phyloP scores from a whole-genome alignment of 1,140 invertebrate species.

The Aphelenchoides avenae region DNA sequence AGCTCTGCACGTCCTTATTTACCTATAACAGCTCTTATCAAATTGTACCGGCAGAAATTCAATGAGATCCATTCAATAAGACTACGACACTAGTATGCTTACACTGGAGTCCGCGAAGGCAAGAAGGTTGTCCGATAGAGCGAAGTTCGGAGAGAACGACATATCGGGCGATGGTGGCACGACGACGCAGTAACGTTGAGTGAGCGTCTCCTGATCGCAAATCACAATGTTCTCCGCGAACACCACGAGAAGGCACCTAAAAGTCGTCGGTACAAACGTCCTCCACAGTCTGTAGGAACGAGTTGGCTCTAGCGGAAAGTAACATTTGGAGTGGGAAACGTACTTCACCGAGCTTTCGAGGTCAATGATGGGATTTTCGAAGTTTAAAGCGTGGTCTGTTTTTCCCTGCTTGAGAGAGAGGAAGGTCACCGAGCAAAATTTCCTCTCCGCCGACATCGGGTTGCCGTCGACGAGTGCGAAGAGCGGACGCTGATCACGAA shows the following conservation, averaged over 20 bases:
- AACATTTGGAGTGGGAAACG: conserved; percentile 18
- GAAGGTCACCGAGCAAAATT: conserved; percentile 81
- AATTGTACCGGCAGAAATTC: background rate
- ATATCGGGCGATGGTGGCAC: conserved; percentile 62
- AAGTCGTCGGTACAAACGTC: background rate
- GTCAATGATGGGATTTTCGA: conserved; percentile 81
- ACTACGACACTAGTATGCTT: conserved; percentile 3
- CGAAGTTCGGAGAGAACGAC: conserved; percentile 72
- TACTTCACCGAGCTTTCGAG: conserved; percentile 71
- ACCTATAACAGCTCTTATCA: conserved; percentile 64
- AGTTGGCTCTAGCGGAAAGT: conserved; percentile 7
- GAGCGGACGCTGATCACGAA: conserved; percentile 34
- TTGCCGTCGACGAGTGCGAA: conserved; percentile 51
- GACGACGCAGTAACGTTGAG: conserved; percentile 78
- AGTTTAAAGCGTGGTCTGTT: conserved; percentile 77
- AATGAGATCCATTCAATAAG: background rate
- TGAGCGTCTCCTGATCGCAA: conserved; percentile 80
- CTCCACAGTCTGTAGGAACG: background rate
- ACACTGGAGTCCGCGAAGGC: conserved; percentile 74
- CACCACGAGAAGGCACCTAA: conserved; percentile 71
- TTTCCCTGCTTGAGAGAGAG: conserved; percentile 82
- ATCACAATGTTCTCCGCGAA: conserved; percentile 84
- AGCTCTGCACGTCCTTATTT: conserved; percentile 74
- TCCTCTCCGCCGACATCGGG: conserved; percentile 66
- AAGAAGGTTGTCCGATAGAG: conserved; percentile 72